Base-by-base conservation (phyloP, 2,113 vertebrate genomes). In the Clinocottus analis region DNA sequence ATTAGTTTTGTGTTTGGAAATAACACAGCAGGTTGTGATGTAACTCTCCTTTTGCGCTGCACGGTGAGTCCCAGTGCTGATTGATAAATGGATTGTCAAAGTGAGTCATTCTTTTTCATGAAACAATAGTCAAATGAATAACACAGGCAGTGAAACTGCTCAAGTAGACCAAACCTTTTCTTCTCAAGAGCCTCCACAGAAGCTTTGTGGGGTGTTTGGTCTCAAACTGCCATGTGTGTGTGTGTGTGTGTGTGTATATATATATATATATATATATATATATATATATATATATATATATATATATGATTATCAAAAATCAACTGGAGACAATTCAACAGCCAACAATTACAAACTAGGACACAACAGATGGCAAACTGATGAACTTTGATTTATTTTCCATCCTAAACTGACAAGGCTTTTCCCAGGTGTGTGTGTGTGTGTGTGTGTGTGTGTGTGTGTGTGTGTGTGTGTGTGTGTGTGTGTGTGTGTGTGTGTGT, bases 331-430 rank as follows among this genome's bases (percentile, higher is more conserved):
- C 74, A 39, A 56, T 51, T 75, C 53, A 77, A 56, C 70, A 60
- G 66, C 78, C 7, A 73, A 79, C 79, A 79, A 49, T 59, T n/a
- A 23, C 33, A 87, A 89, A 90, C 37, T 86, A 80, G 79, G 83
- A 82, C 89, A 84, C 77, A 78, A 45, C 89, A 89, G 86, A 87
- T 89, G 88, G 85, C 63, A 78, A 89, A 80, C 81, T 80, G 67
- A 86, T 72, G 45, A 80, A 82, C 63, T 51, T 77, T 80, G 77
- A 89, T 77, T 85, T 73, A 71, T 83, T 86, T 82, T 82, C 63
- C 49, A 55, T 66, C 61, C 61, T 41, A 51, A 77, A 72, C 55
- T 64, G 69, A 76, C 80, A 1, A 58, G 81, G 81, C 9, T 31
- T 14, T 58, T 77, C 75, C 65, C 43, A 51, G n/a, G 58, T 59